Evolutionary conservation across 2,113 vertebrate genomes (phyloP).

Genomic region (Lophura nycthemera): DNA sequence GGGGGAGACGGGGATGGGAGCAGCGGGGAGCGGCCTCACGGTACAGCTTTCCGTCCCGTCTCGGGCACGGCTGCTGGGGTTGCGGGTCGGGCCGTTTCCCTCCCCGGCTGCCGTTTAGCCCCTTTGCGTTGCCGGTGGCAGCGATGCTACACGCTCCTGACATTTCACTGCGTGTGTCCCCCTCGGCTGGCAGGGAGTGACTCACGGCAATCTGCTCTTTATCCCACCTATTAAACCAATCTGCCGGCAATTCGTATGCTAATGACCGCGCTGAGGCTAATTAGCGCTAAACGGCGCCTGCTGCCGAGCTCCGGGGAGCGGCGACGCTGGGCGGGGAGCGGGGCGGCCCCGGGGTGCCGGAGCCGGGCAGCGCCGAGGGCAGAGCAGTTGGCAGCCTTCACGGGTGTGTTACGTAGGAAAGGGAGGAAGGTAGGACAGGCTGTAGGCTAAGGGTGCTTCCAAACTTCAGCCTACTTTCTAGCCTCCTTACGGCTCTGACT

Average conservation of each 20-base stretch:
- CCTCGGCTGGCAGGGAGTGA: background rate
- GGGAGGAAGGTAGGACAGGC: background rate
- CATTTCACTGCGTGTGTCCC: background rate
- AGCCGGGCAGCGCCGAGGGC: background rate
- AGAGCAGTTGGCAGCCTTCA: background rate
- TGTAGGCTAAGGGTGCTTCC: background rate
- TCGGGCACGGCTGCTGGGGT: background rate
- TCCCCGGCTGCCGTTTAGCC: background rate
- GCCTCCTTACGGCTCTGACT: background rate
- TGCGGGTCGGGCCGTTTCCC: background rate
- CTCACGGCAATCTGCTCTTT: constrained; percentile 56
- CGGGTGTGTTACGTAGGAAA: background rate
- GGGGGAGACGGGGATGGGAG: background rate
- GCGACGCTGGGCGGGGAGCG: background rate
- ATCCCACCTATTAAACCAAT: background rate
- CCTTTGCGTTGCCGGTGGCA: constrained; percentile 3
- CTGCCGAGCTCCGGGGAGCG: background rate
- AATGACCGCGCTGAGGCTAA: background rate
- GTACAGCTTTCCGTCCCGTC: background rate
- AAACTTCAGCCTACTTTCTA: constrained; percentile 5
- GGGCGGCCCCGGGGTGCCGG: too few relatives aligned
- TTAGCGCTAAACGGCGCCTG: background rate
- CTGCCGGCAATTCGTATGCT: constrained; percentile 35
- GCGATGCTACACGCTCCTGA: background rate
- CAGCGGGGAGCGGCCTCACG: background rate